Conservation (phyloP, 2,113 vertebrate species). For the Corythornis cristatus region DNA sequence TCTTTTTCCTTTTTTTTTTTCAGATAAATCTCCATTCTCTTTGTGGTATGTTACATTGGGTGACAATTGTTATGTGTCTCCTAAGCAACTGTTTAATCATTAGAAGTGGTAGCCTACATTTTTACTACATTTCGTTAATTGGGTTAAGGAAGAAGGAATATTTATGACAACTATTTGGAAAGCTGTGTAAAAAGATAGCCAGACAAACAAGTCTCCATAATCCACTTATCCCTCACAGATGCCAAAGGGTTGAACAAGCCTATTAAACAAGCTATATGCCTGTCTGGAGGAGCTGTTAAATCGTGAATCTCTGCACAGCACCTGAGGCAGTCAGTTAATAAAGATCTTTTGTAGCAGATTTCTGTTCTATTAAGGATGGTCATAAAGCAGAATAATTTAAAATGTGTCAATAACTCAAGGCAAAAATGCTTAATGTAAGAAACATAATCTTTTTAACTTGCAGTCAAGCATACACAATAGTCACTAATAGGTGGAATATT, state of each 20-base stretch:
- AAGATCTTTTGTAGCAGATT: constrained; percentile 72
- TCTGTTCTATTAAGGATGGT: constrained; percentile 71
- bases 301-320: constrained; percentile 56
- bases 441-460: constrained; percentile 38
- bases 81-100: constrained; percentile 46
- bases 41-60: accelerated
- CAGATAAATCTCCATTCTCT: background rate
- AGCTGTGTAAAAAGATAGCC: constrained; percentile 65
- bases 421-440: constrained; percentile 66
- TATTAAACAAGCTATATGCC: constrained; percentile 56
- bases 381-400: constrained; percentile 76
- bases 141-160: constrained; percentile 34
- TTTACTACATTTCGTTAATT: constrained; percentile 67
- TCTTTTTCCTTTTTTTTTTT: background rate
- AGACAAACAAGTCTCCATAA: constrained; percentile 66
- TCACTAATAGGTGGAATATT: background rate
- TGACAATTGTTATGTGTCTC: background rate
- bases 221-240: constrained; percentile 66
- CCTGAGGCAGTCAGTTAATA: constrained; percentile 75
- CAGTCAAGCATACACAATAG: background rate
- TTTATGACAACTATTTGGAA: constrained; percentile 64
- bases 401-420: constrained; percentile 74
- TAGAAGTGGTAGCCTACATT: constrained; percentile 1
- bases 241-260: constrained; percentile 67
- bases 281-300: constrained; percentile 68